Evolutionary conservation across 1,140 invertebrate species (phyloP).

Genomic region (Eumaeus atala): DNA sequence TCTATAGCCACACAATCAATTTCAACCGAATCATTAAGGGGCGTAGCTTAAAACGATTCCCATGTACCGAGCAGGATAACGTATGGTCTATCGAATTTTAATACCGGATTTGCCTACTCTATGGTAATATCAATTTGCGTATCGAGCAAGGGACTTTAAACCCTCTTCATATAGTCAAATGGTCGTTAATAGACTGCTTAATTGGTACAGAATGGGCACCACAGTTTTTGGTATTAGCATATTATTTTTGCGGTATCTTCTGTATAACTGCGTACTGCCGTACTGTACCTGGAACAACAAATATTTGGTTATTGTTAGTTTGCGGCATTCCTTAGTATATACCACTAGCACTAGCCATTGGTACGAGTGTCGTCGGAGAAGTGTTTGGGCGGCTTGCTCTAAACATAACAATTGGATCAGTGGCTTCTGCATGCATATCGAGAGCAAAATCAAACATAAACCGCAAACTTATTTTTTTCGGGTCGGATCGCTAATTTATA

Average conservation of each 20-base stretch:
- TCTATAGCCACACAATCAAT: slow-evolving; percentile 30
- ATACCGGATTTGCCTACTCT: slow-evolving; percentile 60
- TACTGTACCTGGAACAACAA: slow-evolving; percentile 5
- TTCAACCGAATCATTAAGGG: slow-evolving; percentile 36
- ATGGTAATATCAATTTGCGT: slow-evolving; percentile 43
- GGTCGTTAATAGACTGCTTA: slow-evolving; percentile 22
- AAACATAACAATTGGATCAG: too few species aligned
- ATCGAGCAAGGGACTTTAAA: slow-evolving; percentile 31
- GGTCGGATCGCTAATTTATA: too few species aligned
- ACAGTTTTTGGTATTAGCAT: slow-evolving; percentile 15
- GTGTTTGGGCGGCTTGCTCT: too few species aligned
- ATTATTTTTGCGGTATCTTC: slow-evolving; percentile 5
- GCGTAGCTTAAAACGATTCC: slow-evolving; percentile 60
- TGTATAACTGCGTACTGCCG: not conserved
- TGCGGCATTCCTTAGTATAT: too few species aligned
- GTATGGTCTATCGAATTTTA: slow-evolving; percentile 61
- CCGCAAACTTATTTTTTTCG: too few species aligned
- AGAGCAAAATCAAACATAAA: too few species aligned
- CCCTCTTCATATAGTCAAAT: slow-evolving; percentile 25
- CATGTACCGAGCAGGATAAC: slow-evolving; percentile 52
- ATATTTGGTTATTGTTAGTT: not conserved
- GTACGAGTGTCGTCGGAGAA: too few species aligned
- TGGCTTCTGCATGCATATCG: too few species aligned
- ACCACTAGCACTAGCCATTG: too few species aligned
- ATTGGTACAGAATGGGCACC: slow-evolving; percentile 12